These are phyloP conservation scores for Lochmaea capreae DNA, from an alignment of 2,888 invertebrate species.

Conservation along the genomic window DNA sequence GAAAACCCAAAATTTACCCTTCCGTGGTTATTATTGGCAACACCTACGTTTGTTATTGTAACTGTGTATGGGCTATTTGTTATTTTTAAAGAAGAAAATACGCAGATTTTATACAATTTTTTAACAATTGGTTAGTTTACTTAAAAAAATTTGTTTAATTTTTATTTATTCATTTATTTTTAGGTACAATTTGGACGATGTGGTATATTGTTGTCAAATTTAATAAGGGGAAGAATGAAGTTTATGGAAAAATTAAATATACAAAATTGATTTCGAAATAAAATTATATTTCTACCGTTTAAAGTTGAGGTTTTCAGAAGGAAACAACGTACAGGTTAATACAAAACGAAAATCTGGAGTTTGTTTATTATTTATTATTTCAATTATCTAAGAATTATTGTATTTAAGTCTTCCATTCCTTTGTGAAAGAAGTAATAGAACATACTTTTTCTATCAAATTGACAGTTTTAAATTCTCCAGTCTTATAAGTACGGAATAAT, in stretches of 20 bases:
- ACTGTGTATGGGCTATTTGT: slow-evolving; percentile 33
- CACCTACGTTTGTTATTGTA: slow-evolving; percentile 24
- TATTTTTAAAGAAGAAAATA: slow-evolving; percentile 22
- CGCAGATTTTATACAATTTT: slow-evolving; percentile 36
- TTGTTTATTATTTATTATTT: neutral
- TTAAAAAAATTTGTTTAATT: neutral
- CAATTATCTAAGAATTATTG: neutral
- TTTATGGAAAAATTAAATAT: slow-evolving; percentile 2
- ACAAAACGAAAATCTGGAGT: too few species aligned
- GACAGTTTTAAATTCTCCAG: slow-evolving; percentile 10
- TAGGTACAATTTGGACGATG: slow-evolving; percentile 37
- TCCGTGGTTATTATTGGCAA: slow-evolving; percentile 36
- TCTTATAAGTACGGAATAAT: slow-evolving; percentile 15
- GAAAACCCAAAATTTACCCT: slow-evolving; percentile 28
- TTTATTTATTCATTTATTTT: slow-evolving; percentile 16
- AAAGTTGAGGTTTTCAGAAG: too few species aligned
- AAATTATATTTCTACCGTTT: neutral
- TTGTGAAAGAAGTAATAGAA: neutral
- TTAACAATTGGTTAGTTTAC: slow-evolving; percentile 33
- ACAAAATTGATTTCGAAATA: neutral
- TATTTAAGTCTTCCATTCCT: neutral
- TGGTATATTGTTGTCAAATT: slow-evolving; percentile 36
- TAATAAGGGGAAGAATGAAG: slow-evolving; percentile 9
- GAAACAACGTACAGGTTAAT: too few species aligned
- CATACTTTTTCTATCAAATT: neutral